Evolutionary conservation across 1,140 invertebrate species (phyloP).

Genomic region (Aphis gossypii): DNA sequence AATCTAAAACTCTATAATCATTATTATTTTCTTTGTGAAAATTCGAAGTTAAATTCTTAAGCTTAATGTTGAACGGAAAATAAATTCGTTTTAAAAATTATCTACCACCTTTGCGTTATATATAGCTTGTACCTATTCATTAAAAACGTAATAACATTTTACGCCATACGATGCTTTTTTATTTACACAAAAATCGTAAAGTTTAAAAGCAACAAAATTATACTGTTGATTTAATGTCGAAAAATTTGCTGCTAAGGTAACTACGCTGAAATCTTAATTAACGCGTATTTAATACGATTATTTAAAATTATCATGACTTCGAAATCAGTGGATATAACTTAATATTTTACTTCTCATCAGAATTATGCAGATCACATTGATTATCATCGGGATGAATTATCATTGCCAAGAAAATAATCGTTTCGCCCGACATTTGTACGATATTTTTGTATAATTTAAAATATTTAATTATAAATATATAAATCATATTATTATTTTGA

Average conservation of each 20-base stretch:
- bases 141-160: not conserved
- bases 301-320: not conserved
- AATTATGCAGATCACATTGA: not conserved
- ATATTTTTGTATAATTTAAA: not conserved
- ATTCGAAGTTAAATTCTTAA: no score
- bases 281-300: not conserved
- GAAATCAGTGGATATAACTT: not conserved
- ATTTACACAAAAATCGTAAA: not conserved
- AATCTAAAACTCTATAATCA: no score
- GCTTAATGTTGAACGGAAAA: not conserved
- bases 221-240: not conserved
- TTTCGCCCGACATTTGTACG: not conserved
- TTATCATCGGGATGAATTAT: not conserved
- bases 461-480: no score
- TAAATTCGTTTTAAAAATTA: no score
- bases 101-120: not conserved
- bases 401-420: not conserved
- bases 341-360: not conserved
- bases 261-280: not conserved
- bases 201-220: not conserved
- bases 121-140: not conserved
- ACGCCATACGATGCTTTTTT: not conserved
- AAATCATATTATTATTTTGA: no score
- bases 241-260: not conserved
- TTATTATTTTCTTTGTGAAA: no score